Evolutionary conservation across 2,888 invertebrate genomes (phyloP).

Genomic region (Hirudinaria manillensis): DNA sequence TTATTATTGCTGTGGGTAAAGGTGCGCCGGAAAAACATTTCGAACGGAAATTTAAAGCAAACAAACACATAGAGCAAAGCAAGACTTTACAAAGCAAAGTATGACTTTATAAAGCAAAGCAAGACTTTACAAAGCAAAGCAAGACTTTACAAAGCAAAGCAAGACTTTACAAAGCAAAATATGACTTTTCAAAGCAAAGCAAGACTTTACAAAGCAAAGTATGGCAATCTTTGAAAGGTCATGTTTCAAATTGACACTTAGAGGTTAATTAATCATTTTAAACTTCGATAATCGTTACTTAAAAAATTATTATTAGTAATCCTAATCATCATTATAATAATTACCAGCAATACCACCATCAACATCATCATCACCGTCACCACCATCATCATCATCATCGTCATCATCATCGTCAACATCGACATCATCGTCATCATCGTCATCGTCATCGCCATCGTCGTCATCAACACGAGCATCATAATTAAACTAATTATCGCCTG

Average conservation of each 20-base stretch:
- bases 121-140: no score
- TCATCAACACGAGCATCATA: background rate
- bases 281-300: background rate
- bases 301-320: background rate
- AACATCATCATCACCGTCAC: background rate
- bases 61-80: no score
- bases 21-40: no score
- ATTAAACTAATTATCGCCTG: background rate
- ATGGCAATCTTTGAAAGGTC: no score
- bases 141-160: no score
- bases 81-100: no score
- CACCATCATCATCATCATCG: conserved; percentile 13
- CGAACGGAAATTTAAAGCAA: no score
- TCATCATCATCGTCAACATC: conserved; percentile 21
- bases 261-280: background rate
- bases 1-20: no score
- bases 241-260: background rate
- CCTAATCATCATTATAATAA: background rate
- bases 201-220: no score
- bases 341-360: background rate
- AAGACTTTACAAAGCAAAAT: no score
- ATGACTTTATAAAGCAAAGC: no score
- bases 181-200: no score
- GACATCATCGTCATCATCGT: background rate
- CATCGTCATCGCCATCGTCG: background rate